Conservation (phyloP, 2,888 invertebrate genomes). For the Axea sp. region DNA sequence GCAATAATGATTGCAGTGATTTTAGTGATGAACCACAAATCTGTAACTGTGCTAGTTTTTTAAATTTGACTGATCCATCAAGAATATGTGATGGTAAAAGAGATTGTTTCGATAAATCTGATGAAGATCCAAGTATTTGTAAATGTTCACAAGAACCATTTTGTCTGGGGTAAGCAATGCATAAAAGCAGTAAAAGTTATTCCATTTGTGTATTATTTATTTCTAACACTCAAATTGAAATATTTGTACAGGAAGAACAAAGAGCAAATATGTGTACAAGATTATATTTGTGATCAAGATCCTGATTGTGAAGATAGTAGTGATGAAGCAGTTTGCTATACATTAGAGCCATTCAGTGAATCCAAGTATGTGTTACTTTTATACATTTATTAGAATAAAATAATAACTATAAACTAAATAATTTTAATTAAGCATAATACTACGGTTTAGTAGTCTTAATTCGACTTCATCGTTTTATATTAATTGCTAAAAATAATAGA, state of each 20-base stretch:
- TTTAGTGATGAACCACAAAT: conserved; percentile 85
- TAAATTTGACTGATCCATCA: conserved; percentile 84
- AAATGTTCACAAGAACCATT: conserved; percentile 78
- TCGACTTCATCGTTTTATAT: too few relatives aligned
- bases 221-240: not conserved
- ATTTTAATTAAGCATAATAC: too few relatives aligned
- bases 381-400: too few relatives aligned
- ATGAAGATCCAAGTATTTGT: conserved; percentile 85
- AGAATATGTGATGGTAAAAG: conserved; percentile 88
- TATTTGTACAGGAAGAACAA: conserved; percentile 8
- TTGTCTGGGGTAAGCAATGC: conserved; percentile 16
- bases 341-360: conserved; percentile 76
- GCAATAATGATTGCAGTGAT: conserved; percentile 85
- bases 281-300: conserved; percentile 88
- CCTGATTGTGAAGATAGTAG: conserved; percentile 87
- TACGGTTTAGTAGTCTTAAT: too few relatives aligned
- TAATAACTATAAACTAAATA: too few relatives aligned
- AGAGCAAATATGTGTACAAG: conserved; percentile 82
- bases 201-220: too few relatives aligned
- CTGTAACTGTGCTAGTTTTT: conserved; percentile 84
- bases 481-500: too few relatives aligned
- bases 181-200: not conserved
- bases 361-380: too few relatives aligned
- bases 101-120: conserved; percentile 88
- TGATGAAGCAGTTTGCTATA: conserved; percentile 86